Evolutionary conservation across 2,113 vertebrate species (phyloP).

Genomic region (pig (Sus scrofa)): T2T-Sscrofa CM000817.6:88450001-88450500

Average conservation of each 20-base stretch:
- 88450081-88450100: too few species aligned
- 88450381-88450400: background rate
- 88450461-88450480: background rate
- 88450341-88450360: background rate
- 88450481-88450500: background rate
- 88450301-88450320: background rate
- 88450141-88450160: background rate
- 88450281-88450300: background rate
- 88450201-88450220: background rate
- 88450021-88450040: too few species aligned
- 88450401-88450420: background rate
- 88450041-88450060: too few species aligned
- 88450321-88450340: background rate
- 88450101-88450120: too few species aligned
- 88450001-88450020: too few species aligned
- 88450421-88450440: background rate
- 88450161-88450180: background rate
- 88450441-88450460: background rate
- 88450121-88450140: background rate
- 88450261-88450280: background rate
- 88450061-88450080: too few species aligned
- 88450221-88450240: background rate
- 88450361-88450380: conserved; percentile 9
- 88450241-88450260: background rate
- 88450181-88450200: background rate